Conservation (phyloP, 2,888 invertebrate species). For the Tipula unca region DNA sequence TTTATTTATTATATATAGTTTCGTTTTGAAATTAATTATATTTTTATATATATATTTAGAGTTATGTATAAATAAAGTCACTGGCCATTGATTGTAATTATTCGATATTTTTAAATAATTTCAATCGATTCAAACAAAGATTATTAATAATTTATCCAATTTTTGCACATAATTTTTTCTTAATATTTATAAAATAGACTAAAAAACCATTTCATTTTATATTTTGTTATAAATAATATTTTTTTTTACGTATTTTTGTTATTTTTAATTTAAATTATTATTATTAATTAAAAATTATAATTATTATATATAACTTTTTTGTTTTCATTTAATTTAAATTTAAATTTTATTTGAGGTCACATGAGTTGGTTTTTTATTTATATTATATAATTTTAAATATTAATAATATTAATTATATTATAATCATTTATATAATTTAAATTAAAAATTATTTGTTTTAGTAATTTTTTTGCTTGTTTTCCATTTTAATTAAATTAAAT, state of each 20-base stretch:
- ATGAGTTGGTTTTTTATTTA: conserved; percentile 42
- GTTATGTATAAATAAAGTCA: background rate
- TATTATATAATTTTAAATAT: conserved; percentile 23
- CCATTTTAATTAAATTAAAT: conserved; percentile 8
- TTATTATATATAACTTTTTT: conserved; percentile 26
- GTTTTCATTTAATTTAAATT: conserved; percentile 36
- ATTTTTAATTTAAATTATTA: conserved; percentile 22
- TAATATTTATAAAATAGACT: conserved; percentile 18
- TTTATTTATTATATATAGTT: background rate
- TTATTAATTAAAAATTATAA: conserved; percentile 21
- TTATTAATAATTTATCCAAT: background rate
- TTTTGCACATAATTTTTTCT: background rate
- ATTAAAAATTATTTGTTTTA: background rate
- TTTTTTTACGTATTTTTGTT: conserved; percentile 22
- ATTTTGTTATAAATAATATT: conserved; percentile 27
- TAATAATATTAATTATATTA: conserved; percentile 20
- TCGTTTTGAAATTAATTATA: background rate
- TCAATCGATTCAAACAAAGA: conserved; percentile 24
- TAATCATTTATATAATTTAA: conserved; percentile 14
- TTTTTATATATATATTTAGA: too few relatives aligned
- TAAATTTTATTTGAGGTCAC: conserved; percentile 42
- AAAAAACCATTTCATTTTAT: conserved; percentile 25
- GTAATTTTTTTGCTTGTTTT: conserved; percentile 1
- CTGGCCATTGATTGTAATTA: conserved; percentile 14
- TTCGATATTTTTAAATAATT: conserved; percentile 20